phyloP scores from a whole-genome alignment of 2,113 vertebrate genomes.

The Porphyrio hochstetteri region DNA sequence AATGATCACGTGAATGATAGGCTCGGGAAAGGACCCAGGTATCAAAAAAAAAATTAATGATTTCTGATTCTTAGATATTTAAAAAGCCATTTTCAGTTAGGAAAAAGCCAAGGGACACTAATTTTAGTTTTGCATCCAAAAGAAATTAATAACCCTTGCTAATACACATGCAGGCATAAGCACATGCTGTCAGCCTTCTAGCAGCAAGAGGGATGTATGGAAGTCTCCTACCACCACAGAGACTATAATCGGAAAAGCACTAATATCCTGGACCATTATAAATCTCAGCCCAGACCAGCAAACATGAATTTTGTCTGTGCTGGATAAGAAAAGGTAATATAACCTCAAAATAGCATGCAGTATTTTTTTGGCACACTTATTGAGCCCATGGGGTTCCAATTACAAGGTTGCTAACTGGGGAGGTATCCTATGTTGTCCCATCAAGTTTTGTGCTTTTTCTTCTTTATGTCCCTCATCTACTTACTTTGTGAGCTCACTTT shows the following conservation, averaged over 20 bases:
- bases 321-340: neutral
- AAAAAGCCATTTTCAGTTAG: slow-evolving; percentile 48
- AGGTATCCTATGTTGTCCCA: neutral
- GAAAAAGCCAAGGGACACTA: slow-evolving; percentile 10
- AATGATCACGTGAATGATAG: slow-evolving; percentile 57
- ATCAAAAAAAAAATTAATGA: neutral
- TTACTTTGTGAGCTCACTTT: neutral
- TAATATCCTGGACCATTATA: neutral
- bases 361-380: neutral
- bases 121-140: slow-evolving; percentile 1
- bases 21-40: slow-evolving; percentile 6
- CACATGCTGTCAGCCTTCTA: neutral
- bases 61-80: slow-evolving; percentile 29
- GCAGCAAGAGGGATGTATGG: neutral
- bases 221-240: neutral
- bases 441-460: neutral
- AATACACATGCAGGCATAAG: neutral
- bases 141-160: slow-evolving; percentile 2
- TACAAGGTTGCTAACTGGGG: neutral
- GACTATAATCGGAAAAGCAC: neutral
- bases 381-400: neutral
- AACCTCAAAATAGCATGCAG: neutral
- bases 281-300: neutral
- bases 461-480: neutral
- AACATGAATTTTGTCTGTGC: neutral